Conservation (phyloP, 2,888 invertebrate genomes). For the Spilarctia lutea region DNA sequence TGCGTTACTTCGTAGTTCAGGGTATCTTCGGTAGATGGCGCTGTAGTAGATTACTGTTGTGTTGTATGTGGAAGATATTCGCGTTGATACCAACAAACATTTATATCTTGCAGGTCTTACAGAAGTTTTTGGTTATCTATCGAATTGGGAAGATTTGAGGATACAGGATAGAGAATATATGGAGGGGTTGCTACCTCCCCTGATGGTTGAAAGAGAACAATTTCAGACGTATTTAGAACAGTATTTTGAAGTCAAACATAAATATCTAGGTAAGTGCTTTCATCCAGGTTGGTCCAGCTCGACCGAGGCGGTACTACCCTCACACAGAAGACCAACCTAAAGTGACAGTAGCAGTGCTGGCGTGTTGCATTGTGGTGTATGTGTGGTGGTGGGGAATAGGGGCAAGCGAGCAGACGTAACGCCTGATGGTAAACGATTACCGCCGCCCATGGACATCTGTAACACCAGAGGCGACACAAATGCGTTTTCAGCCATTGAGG, state of each 20-base stretch:
- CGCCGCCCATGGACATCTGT: background rate
- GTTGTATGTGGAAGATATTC: no score
- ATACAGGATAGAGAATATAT: conserved; percentile 29
- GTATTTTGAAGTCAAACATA: conserved; percentile 30
- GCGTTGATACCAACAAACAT: background rate
- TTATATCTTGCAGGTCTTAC: conserved; percentile 25
- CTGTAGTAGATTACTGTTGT: no score
- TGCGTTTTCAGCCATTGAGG: no score
- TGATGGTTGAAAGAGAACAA: conserved; percentile 25
- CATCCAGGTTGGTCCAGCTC: background rate
- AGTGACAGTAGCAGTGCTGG: no score
- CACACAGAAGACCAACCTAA: no score
- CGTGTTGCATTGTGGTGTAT: no score
- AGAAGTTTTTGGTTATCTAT: conserved; percentile 32
- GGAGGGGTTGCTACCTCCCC: conserved; percentile 25
- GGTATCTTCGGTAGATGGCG: no score
- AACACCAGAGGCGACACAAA: no score
- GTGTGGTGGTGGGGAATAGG: no score
- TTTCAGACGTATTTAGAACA: conserved; percentile 20
- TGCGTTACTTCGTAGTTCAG: no score
- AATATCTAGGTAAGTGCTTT: conserved; percentile 11
- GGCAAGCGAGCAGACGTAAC: background rate
- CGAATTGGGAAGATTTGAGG: conserved; percentile 40
- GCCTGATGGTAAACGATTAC: background rate
- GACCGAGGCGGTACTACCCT: no score